A percentile compares a stretch with the other conserved stretches of the same genome.
phyloP scores from a whole-genome alignment of 2,888 invertebrate species.

The Eueremaeus valkanovi region DNA sequence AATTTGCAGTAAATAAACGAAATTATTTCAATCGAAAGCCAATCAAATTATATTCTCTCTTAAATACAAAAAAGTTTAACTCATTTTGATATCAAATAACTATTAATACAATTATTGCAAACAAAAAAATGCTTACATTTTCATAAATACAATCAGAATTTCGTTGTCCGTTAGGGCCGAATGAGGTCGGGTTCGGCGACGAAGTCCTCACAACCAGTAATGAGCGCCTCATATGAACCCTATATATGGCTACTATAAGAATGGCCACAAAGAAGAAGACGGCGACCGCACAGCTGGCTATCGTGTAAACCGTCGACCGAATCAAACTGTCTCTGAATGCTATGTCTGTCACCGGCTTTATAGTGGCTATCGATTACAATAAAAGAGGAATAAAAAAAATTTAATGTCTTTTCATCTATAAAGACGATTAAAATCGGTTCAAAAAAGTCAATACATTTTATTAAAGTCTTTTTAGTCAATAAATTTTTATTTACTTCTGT shows the following conservation, averaged over 20 bases:
- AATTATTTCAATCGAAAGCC: too few relatives aligned
- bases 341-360: conserved; percentile 6
- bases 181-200: not conserved
- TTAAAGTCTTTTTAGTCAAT: too few relatives aligned
- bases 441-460: too few relatives aligned
- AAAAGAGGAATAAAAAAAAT: not conserved
- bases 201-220: not conserved
- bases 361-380: not conserved
- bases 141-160: conserved; percentile 9
- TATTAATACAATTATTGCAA: too few relatives aligned
- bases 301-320: conserved; percentile 55
- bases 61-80: too few relatives aligned
- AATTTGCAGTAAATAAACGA: too few relatives aligned
- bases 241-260: conserved; percentile 54
- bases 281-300: conserved; percentile 55
- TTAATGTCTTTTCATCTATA: too few relatives aligned
- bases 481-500: too few relatives aligned
- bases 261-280: conserved; percentile 55
- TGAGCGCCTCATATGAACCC: conserved; percentile 54
- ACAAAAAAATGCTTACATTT: not conserved
- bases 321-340: conserved; percentile 50
- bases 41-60: too few relatives aligned
- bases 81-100: too few relatives aligned
- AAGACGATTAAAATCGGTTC: too few relatives aligned
- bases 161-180: not conserved